phyloP scores from a whole-genome alignment of 2,888 invertebrate species.

The Willowsia nigromaculata region DNA sequence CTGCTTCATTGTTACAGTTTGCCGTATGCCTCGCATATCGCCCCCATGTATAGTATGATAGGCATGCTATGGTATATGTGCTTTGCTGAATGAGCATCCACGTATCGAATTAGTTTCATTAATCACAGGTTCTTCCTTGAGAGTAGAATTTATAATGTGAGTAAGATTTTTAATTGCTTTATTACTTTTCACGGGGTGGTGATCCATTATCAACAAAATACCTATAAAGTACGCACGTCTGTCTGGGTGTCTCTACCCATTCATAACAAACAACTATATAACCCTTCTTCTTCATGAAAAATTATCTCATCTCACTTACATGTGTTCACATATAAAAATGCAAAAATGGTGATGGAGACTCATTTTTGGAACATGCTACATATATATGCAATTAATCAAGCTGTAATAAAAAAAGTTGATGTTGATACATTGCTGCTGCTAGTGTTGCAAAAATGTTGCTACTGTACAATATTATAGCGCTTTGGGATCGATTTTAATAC shows the following conservation, averaged over 20 bases:
- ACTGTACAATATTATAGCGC: background rate
- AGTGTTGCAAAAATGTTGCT: background rate
- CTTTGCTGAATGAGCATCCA: background rate
- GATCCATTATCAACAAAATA: constrained; percentile 43
- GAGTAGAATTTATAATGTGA: constrained; percentile 57
- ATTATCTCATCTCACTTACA: background rate
- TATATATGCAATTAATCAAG: constrained; percentile 28
- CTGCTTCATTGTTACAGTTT: background rate
- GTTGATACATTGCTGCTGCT: background rate
- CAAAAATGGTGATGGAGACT: background rate
- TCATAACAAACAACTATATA: background rate
- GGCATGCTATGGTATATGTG: background rate
- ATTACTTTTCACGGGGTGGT: constrained; percentile 68
- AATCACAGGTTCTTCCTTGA: constrained; percentile 39
- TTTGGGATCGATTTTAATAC: background rate
- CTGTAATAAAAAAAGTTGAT: background rate
- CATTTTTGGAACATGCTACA: constrained; percentile 1
- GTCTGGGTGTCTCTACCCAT: background rate
- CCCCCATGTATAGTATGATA: background rate
- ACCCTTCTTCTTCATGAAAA: background rate
- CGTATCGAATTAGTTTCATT: background rate
- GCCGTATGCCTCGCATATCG: background rate
- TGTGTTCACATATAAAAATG: background rate
- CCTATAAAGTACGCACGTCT: background rate
- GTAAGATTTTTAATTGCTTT: constrained; percentile 69